Evolutionary conservation across 2,113 vertebrate species (phyloP), one percentile per base, ranked within the genome.

Genomic region (Sturnira hondurensis): DNA sequence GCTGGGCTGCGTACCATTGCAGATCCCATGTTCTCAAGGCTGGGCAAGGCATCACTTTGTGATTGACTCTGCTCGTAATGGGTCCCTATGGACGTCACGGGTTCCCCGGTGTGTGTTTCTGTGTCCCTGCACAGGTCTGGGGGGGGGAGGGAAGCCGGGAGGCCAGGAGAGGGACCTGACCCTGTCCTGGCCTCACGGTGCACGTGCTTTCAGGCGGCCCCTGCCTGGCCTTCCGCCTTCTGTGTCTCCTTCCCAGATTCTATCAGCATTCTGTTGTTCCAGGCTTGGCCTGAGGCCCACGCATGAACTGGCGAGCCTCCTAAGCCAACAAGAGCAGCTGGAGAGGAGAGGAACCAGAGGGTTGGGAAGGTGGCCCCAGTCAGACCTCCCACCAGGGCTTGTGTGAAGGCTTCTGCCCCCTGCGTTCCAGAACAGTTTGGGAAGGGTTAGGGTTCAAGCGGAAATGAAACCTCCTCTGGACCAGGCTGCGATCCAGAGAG

Each of bases 261-360:
- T 8, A 2, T 86, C 85, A 78, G 2, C 0, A 0, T 28, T 88
- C 85, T 91, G 83, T 76, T 67, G 56, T 95, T 84, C 92, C 10
- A 41, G 63, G 50, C 92, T 88, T 95, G 68, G 82, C 83, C 22
- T 43, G 81, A 52, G 52, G 65, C 88, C 31, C 31, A 70, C 43
- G 86, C 74, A 63, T 77, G 92, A 97, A 87, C 94, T 96, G 96
- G 95, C 94, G 38, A 95, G 22, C 87, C 38, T 47, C 93, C 97
- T 47, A 89, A 45, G 80, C 45, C 96, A 97, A 93, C 76, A 92
- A 71, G 41, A 91, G 68, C 97, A 93, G 74, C 86, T 78, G 89
- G 43, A 73, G 47, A 73, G 36, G 76, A 89, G 47, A 89, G 54
- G 61, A 43, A 54, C 50, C 67, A 58, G 8, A 8, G 78, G 71